Evolutionary conservation across 2,888 invertebrate species (phyloP).

Genomic region (Bruchidius siliquastri): DNA sequence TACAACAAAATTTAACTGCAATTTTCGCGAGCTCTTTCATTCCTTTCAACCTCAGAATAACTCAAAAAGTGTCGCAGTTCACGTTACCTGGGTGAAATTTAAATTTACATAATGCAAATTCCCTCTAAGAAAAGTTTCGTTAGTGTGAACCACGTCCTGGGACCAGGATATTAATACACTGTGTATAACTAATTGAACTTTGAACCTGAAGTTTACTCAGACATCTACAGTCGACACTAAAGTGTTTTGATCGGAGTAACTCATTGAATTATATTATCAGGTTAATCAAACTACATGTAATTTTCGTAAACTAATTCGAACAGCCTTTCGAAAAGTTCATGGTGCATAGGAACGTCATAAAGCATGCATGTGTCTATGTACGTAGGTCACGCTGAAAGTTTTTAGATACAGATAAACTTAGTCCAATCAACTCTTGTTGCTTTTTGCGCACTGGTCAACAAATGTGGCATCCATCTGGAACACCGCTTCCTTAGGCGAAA

Average conservation of each 20-base stretch:
- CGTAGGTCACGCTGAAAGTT: too few species aligned
- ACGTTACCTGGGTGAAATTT: not conserved
- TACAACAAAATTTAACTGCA: not conserved
- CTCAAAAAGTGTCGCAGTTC: not conserved
- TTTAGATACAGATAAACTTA: too few species aligned
- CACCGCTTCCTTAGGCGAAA: too few species aligned
- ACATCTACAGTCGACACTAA: not conserved
- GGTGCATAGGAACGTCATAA: too few species aligned
- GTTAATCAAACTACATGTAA: not conserved
- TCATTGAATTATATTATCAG: not conserved
- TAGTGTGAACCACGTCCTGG: not conserved
- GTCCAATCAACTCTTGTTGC: too few species aligned
- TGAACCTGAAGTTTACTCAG: not conserved
- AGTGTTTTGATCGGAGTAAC: not conserved
- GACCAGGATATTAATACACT: not conserved
- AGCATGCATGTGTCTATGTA: too few species aligned
- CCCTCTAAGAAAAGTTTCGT: not conserved
- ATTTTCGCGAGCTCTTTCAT: not conserved
- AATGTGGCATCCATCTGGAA: too few species aligned
- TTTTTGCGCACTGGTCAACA: too few species aligned
- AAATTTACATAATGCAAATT: not conserved
- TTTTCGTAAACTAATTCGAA: too few species aligned
- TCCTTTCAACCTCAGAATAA: not conserved
- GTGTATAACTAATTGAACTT: not conserved
- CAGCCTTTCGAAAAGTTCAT: too few species aligned